Evolutionary conservation across 2,797 vertebrate genomes (phyloP).

Genomic region (Rhabdomys pumilio): DNA sequence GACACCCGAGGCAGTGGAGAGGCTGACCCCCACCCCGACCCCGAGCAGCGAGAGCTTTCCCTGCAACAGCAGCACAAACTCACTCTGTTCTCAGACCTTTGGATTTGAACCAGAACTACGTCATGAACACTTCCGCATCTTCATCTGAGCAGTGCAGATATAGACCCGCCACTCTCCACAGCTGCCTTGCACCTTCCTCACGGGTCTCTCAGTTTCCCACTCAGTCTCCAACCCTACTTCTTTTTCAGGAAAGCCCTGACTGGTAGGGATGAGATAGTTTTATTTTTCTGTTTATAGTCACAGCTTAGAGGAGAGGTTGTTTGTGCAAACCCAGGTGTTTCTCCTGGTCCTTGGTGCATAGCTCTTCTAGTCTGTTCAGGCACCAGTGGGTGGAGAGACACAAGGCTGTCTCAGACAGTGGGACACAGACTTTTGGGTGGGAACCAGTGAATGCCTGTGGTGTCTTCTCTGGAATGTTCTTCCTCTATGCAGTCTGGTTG

Average conservation of each 20-base stretch:
- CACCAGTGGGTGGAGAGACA: fast-evolving
- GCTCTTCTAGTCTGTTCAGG: fast-evolving
- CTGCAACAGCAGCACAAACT: not conserved
- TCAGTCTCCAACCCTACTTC: not conserved
- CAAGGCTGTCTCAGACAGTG: not conserved
- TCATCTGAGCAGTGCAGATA: not conserved
- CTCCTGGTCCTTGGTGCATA: not conserved
- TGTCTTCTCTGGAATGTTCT: not conserved
- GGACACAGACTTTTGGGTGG: not conserved
- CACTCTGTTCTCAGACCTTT: not conserved
- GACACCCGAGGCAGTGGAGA: not conserved
- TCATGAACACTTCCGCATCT: not conserved
- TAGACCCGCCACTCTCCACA: not conserved
- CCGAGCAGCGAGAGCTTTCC: not conserved
- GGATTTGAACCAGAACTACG: not conserved
- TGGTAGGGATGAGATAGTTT: not conserved
- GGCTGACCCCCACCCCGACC: not conserved
- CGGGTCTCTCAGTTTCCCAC: not conserved
- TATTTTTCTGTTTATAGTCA: not conserved
- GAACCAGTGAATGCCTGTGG: not conserved
- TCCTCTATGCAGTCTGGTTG: not conserved
- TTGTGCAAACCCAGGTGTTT: not conserved
- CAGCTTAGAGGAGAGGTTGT: not conserved
- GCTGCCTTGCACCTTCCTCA: not conserved
- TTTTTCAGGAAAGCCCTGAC: constrained; percentile 5